Conservation (phyloP, 2,888 invertebrate species). For the Pharmacophagus antenor region DNA sequence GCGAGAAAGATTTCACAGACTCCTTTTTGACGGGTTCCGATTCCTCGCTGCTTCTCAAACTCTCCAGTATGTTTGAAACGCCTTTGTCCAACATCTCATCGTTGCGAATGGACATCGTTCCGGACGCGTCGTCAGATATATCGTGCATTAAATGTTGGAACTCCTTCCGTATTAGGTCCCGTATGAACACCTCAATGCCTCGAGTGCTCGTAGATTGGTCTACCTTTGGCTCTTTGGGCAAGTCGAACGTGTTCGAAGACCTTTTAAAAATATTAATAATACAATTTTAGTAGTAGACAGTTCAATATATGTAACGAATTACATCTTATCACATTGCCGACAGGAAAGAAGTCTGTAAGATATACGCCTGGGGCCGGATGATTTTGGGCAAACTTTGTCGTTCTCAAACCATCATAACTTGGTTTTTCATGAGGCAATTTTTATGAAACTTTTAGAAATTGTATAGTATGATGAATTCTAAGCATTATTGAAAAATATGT, state of each 20-base stretch:
- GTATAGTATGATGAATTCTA: too few species aligned
- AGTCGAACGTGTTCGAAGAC: slow-evolving; percentile 38
- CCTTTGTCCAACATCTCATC: slow-evolving; percentile 63
- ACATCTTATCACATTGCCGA: too few species aligned
- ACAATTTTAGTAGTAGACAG: neutral
- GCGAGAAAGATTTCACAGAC: slow-evolving; percentile 57
- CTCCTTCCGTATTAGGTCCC: slow-evolving; percentile 66
- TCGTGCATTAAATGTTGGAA: slow-evolving; percentile 61
- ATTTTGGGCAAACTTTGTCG: too few species aligned
- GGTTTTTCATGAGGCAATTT: too few species aligned
- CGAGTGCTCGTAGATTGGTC: slow-evolving; percentile 69
- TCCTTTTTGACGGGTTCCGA: slow-evolving; percentile 46
- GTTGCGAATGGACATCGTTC: slow-evolving; percentile 39
- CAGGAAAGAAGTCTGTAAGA: too few species aligned
- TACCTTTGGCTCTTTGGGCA: slow-evolving; percentile 44
- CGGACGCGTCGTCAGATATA: slow-evolving; percentile 51
- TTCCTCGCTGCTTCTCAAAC: slow-evolving; percentile 48
- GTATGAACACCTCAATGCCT: slow-evolving; percentile 68
- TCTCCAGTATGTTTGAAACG: slow-evolving; percentile 61
- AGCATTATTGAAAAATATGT: too few species aligned
- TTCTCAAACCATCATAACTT: too few species aligned
- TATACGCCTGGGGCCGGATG: too few species aligned
- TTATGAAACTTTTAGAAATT: too few species aligned
- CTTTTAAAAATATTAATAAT: slow-evolving; percentile 9
- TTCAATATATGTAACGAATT: too few species aligned